Base-by-base conservation (phyloP, 1,140 invertebrate species). In the Drosophila lacteicornis region DNA sequence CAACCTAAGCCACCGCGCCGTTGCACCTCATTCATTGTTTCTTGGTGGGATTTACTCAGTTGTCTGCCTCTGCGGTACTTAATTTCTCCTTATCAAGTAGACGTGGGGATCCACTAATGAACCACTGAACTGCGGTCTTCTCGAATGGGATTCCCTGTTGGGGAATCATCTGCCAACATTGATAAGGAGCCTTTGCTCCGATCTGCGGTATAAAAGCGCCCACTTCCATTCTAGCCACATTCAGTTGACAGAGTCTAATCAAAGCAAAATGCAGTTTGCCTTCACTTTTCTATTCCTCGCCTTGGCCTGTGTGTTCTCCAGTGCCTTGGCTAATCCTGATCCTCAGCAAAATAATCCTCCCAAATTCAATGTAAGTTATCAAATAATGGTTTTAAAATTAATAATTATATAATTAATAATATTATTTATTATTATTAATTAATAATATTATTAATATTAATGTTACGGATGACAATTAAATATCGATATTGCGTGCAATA, bases 31-130 rank as follows among this genome's bases (percentile, higher is more conserved):
- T 46, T 45, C 11, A 67, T 76, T 75, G 53, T 42, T 22, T 33
- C 17, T 33, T 12, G 12, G 19, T 50, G 74, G 63, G 63, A 61
- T 61, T 78, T 36, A 60, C 63, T 45, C 42, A 17, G 30, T 4
- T 15, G 36, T 8, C 27, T 40, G n/a, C 9, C 4, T 43, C 38
- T 42, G 19, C 19, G 19, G 19, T 19, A 19, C 19, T 19, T 19
- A 19, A 19, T 19, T 19, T 17, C 53, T 25, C 53, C 71, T 84
- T 84, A 84, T 84, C 82, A 84, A 57, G 13, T 4, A 27, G 36
- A 19, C 17, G n/a, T 30, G 79, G 82, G 82, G 79, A 86, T 86
- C 55, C 63, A 81, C 82, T 50, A 53, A 60, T 46, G 76, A 65
- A 84, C 50, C 65, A 80, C 77, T 55, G 45, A 45, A 49, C 43